Evolutionary conservation across 2,797 vertebrate genomes (phyloP), one percentile per base, ranked within the genome.

Genomic region (Melanotaenia pygmaea): DNA sequence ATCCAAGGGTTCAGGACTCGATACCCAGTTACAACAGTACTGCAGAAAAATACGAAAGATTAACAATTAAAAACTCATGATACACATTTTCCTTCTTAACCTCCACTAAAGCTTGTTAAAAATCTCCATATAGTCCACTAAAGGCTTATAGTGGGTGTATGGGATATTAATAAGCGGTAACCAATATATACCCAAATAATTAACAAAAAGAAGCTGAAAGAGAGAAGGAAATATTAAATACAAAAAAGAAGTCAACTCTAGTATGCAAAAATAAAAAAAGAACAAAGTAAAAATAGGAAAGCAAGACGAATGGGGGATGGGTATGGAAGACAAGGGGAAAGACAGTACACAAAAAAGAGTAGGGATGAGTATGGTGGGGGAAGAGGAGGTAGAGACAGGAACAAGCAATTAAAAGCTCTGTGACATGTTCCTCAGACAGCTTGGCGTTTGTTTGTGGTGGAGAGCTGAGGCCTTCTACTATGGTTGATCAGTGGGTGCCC

Each of bases 1-100:
- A 89, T 99, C 97, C 88, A 99, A 80, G 0, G 97, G 96, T 81
- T 99, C 97, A 0, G 97, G 94, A 92, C 97, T 99, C 14, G 97
- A 98, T 64, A 99, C 97, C 97, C 98, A 99, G 86, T 99, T 99
- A 89, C 96, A 96, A 92, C 97, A 99, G 87, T 95, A 96, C 97
- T 99, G 92, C 50, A 88, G 89, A 32, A 63, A 76, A 47, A 56
- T 35, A 37, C 53, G 64, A 35, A n/a, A 45, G 7, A 58, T 20
- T 50, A 24, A 53, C 2, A 24, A 20, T 12, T 71, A 9, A 50
- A 62, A 82, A 65, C 14, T 56, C 22, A 26, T 2, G 40, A 6
- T 4, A 43, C 12, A 66, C 4, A 69, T 59, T 37, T 63, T 1
- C 20, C 2, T 11, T 58, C 12, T 56, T 59, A 22, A 5, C 18